Conservation (phyloP, 2,888 invertebrate species). For the Laothoe populi region DNA sequence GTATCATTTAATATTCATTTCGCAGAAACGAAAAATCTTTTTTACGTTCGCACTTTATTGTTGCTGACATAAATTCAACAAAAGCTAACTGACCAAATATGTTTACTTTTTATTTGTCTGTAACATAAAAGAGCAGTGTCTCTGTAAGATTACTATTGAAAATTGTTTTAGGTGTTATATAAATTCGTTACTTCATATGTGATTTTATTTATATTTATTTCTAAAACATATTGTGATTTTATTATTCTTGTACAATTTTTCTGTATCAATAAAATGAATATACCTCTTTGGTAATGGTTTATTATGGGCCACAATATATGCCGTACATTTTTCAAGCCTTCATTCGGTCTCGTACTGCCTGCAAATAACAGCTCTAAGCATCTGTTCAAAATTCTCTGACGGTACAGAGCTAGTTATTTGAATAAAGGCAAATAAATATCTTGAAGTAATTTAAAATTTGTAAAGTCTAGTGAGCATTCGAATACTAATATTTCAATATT, state of each 20-base stretch:
- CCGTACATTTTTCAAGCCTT: too few relatives aligned
- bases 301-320: too few relatives aligned
- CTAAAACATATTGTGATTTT: too few relatives aligned
- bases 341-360: neutral
- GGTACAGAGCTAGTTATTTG: neutral
- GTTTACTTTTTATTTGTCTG: neutral
- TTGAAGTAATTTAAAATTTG: too few relatives aligned
- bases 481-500: too few relatives aligned
- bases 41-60: neutral
- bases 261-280: too few relatives aligned
- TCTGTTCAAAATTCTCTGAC: neutral
- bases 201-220: too few relatives aligned
- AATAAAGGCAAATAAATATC: neutral
- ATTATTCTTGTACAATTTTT: too few relatives aligned
- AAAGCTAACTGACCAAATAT: slow-evolving; percentile 9
- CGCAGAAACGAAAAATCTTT: slow-evolving; percentile 2
- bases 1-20: slow-evolving; percentile 11
- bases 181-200: too few relatives aligned
- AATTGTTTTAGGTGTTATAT: neutral
- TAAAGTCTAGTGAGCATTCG: too few relatives aligned
- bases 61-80: slow-evolving; percentile 8
- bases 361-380: neutral
- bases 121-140: neutral
- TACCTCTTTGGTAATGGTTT: too few relatives aligned
- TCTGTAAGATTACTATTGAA: neutral